These are phyloP conservation scores for Glomeris marginata DNA, from an alignment of 2,888 invertebrate species.

Conservation along the genomic window DNA sequence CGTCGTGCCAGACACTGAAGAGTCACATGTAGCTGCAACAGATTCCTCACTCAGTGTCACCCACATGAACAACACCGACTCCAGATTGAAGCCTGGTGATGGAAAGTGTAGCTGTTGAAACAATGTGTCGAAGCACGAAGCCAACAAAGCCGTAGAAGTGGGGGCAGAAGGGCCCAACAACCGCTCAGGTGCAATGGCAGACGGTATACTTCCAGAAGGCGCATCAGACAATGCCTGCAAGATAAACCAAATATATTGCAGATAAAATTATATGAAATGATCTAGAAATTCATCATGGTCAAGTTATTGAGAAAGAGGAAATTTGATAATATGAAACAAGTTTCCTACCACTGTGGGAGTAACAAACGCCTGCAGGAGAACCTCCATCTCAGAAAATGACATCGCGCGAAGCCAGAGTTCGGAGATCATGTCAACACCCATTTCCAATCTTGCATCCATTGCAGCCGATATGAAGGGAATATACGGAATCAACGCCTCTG, in stretches of 20 bases:
- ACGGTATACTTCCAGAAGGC: no score
- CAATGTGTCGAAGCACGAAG: slow-evolving; percentile 5
- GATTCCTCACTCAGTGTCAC: slow-evolving; percentile 57
- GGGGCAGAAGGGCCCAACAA: background rate
- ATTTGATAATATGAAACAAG: background rate
- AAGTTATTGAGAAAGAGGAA: no score
- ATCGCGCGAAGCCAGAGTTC: slow-evolving; percentile 59
- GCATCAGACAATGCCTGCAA: no score
- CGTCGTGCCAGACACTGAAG: no score
- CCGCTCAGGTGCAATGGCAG: slow-evolving; percentile 1
- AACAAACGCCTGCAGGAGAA: slow-evolving; percentile 40
- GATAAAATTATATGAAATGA: no score
- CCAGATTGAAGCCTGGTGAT: slow-evolving; percentile 49
- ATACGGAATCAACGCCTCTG: no score
- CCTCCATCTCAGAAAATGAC: slow-evolving; percentile 48
- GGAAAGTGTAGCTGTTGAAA: slow-evolving; percentile 2
- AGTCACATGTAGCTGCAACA: slow-evolving; percentile 16
- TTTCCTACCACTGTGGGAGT: slow-evolving; percentile 26
- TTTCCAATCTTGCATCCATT: slow-evolving; percentile 60
- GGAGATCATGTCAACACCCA: slow-evolving; percentile 58
- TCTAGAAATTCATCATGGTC: no score
- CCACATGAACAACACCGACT: slow-evolving; percentile 73
- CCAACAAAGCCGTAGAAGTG: slow-evolving; percentile 3
- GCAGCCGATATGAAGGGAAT: slow-evolving; percentile 36
- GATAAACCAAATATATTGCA: no score